Conservation (phyloP, 2,797 vertebrate genomes). For the Gastrophryne carolinensis region DNA sequence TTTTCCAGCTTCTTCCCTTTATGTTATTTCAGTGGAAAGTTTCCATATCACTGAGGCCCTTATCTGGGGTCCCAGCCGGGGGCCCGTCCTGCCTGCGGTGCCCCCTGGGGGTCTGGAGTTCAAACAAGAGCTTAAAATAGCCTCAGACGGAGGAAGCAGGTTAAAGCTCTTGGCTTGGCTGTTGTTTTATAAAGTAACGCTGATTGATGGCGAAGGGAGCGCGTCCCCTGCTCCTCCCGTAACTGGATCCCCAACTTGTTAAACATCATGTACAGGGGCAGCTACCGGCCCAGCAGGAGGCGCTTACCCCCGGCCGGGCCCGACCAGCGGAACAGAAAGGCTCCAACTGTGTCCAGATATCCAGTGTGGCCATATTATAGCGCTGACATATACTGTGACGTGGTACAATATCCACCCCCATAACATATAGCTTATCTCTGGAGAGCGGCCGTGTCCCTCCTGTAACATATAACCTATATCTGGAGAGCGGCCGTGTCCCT, state of each 20-base stretch:
- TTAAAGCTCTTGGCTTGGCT: slow-evolving; percentile 25
- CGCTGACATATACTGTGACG: too few species aligned
- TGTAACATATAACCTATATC: too few species aligned
- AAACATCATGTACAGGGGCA: slow-evolving; percentile 37
- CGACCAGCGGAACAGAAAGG: background rate
- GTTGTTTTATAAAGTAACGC: slow-evolving; percentile 38
- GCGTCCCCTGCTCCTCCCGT: slow-evolving; percentile 3
- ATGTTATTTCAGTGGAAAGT: slow-evolving; percentile 51
- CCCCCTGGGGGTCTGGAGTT: slow-evolving; percentile 36
- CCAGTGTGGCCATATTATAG: too few species aligned
- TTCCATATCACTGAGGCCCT: slow-evolving; percentile 42
- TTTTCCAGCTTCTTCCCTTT: slow-evolving; percentile 40
- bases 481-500: too few species aligned
- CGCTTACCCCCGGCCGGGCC: background rate
- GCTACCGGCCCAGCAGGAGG: slow-evolving; percentile 35
- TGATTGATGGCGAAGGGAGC: slow-evolving; percentile 39
- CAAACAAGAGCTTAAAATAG: slow-evolving; percentile 48
- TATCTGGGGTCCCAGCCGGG: slow-evolving; percentile 33
- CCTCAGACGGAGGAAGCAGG: slow-evolving; percentile 45
- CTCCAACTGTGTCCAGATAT: background rate
- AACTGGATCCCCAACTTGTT: slow-evolving; percentile 43
- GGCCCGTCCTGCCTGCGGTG: slow-evolving; percentile 9
- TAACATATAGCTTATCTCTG: too few species aligned
- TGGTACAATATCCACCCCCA: too few species aligned
- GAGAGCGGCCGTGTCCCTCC: too few species aligned